phyloP scores from a whole-genome alignment of 2,797 vertebrate species.

The Cirrhinus molitorella region DNA sequence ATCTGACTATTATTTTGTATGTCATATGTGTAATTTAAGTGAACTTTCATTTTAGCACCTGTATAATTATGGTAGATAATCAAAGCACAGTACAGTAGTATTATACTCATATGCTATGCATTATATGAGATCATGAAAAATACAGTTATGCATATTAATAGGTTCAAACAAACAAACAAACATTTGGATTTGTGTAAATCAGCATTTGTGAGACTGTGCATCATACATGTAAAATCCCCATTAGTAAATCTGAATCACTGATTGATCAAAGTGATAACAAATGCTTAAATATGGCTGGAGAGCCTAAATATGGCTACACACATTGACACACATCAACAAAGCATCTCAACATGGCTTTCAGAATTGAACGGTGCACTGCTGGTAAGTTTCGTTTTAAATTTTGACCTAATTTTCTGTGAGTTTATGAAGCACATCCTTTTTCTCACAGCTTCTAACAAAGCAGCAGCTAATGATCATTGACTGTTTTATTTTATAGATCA shows the following conservation, averaged over 20 bases:
- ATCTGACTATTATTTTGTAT: neutral
- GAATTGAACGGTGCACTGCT: neutral
- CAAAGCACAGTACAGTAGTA: neutral
- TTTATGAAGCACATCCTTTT: neutral
- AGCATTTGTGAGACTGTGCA: no score
- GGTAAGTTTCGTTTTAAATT: slow-evolving; percentile 42
- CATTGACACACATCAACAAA: neutral
- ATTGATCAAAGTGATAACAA: no score
- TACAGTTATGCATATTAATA: no score
- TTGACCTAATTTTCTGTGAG: neutral
- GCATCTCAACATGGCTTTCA: slow-evolving; percentile 37
- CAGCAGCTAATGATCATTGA: neutral
- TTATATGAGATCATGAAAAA: no score
- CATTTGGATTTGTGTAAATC: no score
- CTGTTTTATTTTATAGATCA: neutral
- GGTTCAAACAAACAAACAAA: no score
- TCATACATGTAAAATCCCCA: slow-evolving; percentile 31
- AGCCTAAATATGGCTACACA: slow-evolving; percentile 51
- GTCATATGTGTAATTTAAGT: no score
- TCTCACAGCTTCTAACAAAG: neutral
- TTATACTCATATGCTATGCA: neutral
- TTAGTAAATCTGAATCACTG: slow-evolving; percentile 5
- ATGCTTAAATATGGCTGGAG: slow-evolving; percentile 57
- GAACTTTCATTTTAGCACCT: neutral
- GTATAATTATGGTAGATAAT: neutral